Conservation (phyloP, 2,113 vertebrate species). For the Cercocebus atys region DNA sequence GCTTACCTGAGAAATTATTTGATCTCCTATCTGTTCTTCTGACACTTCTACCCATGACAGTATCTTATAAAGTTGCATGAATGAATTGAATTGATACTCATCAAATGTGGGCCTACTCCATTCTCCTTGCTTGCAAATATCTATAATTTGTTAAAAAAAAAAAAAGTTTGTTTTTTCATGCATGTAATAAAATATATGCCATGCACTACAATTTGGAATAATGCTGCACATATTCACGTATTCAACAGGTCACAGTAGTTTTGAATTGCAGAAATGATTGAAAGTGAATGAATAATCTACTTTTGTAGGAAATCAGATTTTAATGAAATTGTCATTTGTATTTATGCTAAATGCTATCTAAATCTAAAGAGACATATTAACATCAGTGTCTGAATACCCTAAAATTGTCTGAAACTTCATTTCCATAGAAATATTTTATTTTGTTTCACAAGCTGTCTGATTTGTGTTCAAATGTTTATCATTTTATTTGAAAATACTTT, state of each 20-base stretch:
- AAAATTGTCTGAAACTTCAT: slow-evolving; percentile 60
- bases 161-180: slow-evolving; percentile 55
- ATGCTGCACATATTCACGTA: slow-evolving; percentile 57
- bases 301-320: slow-evolving; percentile 71
- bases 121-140: slow-evolving; percentile 41
- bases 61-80: background rate
- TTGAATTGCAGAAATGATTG: slow-evolving; percentile 49
- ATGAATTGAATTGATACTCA: background rate
- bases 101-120: background rate
- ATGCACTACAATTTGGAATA: slow-evolving; percentile 58
- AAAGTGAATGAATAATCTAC: slow-evolving; percentile 59
- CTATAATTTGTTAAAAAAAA: slow-evolving; percentile 49
- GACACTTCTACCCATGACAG: background rate
- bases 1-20: background rate
- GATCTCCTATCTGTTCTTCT: background rate
- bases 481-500: slow-evolving; percentile 76
- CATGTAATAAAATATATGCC: slow-evolving; percentile 54
- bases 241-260: slow-evolving; percentile 38
- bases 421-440: slow-evolving; percentile 75
- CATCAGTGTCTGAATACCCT: slow-evolving; percentile 48
- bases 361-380: slow-evolving; percentile 73
- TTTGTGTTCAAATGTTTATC: slow-evolving; percentile 72
- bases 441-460: slow-evolving; percentile 74
- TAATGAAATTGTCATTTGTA: slow-evolving; percentile 81
- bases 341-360: slow-evolving; percentile 75